A percentile compares a stretch with the other conserved stretches of the same genome.
These are phyloP conservation scores for Anolis apletophallus DNA, from an alignment of 2,797 vertebrate genomes.

Conservation along the genomic window DNA sequence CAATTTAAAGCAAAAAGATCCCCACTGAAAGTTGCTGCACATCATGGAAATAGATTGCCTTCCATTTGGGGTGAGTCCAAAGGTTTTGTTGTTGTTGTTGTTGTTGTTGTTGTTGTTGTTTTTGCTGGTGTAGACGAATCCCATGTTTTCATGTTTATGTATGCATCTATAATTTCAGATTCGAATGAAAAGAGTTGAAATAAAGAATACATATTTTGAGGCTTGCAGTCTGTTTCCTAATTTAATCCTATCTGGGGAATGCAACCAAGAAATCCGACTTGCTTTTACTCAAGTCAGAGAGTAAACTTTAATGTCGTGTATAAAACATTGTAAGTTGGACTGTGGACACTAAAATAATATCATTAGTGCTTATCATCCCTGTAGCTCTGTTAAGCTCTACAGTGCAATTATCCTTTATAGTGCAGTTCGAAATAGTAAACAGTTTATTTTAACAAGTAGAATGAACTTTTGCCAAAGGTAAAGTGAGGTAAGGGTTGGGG, in stretches of 20 bases:
- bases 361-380: constrained; percentile 7
- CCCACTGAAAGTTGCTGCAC: too few species aligned
- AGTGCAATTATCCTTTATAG: constrained; percentile 18
- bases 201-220: background rate
- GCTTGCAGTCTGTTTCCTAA: background rate
- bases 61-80: too few species aligned
- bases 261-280: background rate
- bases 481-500: constrained; percentile 28
- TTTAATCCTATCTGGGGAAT: background rate
- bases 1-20: too few species aligned
- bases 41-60: too few species aligned
- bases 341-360: background rate
- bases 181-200: background rate
- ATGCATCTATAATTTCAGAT: background rate
- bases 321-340: constrained; percentile 11
- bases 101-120: too few species aligned
- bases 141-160: background rate
- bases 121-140: too few species aligned
- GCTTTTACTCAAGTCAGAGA: background rate
- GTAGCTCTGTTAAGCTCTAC: background rate
- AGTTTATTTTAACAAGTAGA: background rate
- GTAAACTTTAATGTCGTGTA: background rate
- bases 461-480: background rate
- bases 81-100: too few species aligned
- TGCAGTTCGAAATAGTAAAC: background rate